Evolutionary conservation across 2,888 invertebrate genomes (phyloP).

Genomic region (Scaeva pyrastri): DNA sequence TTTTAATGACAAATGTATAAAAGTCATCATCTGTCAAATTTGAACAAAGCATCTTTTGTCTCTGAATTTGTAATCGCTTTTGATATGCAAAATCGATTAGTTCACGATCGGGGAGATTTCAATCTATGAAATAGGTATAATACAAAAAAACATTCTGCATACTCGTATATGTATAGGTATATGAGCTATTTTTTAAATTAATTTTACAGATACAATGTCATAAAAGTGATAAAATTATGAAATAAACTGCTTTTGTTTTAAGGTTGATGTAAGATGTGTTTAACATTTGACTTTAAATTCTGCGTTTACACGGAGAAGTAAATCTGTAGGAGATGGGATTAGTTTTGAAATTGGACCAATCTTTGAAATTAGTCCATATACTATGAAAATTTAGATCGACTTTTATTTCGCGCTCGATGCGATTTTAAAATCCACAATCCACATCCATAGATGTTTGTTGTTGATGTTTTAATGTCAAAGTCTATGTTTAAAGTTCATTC

Average conservation of each 20-base stretch:
- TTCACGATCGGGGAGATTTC: neutral
- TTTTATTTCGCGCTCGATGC: no score
- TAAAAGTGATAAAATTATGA: neutral
- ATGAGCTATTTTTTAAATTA: slow-evolving; percentile 16
- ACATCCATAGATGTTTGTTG: no score
- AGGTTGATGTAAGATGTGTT: no score
- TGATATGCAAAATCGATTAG: slow-evolving; percentile 36
- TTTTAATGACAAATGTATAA: neutral
- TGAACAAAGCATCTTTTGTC: slow-evolving; percentile 22
- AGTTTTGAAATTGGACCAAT: no score
- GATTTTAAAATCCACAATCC: no score
- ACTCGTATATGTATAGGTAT: no score
- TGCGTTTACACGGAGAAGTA: no score
- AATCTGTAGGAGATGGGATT: no score
- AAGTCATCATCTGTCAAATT: slow-evolving; percentile 21
- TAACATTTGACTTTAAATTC: no score
- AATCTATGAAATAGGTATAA: neutral
- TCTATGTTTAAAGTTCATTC: slow-evolving; percentile 1
- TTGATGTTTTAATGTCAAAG: slow-evolving; percentile 8
- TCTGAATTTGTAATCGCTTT: neutral
- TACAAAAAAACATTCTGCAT: slow-evolving; percentile 17
- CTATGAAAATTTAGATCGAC: no score
- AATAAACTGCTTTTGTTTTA: slow-evolving; percentile 6
- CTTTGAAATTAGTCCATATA: no score
- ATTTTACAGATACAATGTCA: slow-evolving; percentile 26